Percentiles rank a stretch among this genome's conserved stretches.
Evolutionary conservation across 2,113 vertebrate species (phyloP).

Genomic region (Ivindomyrus marchei): DNA sequence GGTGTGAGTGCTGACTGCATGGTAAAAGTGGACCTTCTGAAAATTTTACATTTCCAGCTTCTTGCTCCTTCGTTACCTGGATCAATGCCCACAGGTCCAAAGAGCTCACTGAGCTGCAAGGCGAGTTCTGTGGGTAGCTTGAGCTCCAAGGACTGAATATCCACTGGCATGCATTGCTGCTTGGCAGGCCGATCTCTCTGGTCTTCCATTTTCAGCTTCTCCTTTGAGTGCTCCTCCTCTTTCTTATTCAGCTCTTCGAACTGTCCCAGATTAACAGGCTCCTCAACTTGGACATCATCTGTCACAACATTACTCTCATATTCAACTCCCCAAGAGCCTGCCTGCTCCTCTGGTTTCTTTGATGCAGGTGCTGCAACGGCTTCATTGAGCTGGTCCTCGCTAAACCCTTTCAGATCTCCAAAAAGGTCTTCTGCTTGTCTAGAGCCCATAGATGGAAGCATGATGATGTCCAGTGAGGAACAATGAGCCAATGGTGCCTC

Average conservation of each 20-base stretch:
- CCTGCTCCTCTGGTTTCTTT: slow-evolving; percentile 12
- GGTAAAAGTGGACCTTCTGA: background rate
- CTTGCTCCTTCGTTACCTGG: slow-evolving; percentile 66
- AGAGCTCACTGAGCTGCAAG: slow-evolving; percentile 85
- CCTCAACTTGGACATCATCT: slow-evolving; percentile 28
- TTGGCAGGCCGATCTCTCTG: background rate
- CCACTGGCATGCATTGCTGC: slow-evolving; percentile 45
- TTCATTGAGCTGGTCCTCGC: slow-evolving; percentile 7
- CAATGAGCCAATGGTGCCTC: background rate
- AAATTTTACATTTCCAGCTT: background rate
- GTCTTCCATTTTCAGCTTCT: slow-evolving; percentile 9
- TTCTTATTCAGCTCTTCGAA: slow-evolving; percentile 46
- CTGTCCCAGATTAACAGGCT: slow-evolving; percentile 38
- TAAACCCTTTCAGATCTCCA: background rate
- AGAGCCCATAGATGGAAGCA: background rate
- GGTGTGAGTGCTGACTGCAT: background rate
- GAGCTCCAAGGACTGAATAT: slow-evolving; percentile 81
- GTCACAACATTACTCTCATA: background rate
- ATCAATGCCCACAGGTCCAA: slow-evolving; percentile 88
- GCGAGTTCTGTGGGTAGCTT: slow-evolving; percentile 85
- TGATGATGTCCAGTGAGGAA: background rate
- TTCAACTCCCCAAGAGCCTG: slow-evolving; percentile 23
- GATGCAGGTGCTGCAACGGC: slow-evolving; percentile 13
- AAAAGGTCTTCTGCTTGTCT: background rate
- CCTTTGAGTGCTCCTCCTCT: slow-evolving; percentile 26